Evolutionary conservation across 2,888 invertebrate genomes (phyloP), one percentile per base, ranked within the genome.

Genomic region (Plebejus anna): DNA sequence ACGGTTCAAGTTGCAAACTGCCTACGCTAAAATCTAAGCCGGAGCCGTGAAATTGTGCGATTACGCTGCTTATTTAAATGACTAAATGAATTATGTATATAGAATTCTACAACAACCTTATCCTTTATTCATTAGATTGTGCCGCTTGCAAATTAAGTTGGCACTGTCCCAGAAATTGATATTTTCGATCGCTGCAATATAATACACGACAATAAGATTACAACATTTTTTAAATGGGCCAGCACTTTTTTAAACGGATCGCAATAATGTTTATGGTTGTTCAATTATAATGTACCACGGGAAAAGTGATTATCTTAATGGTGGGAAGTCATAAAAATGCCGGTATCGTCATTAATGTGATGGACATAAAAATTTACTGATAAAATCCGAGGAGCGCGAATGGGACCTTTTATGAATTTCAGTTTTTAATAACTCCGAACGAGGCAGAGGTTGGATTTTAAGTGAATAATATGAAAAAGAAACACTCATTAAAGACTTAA

Each of bases 291-390:
- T 86, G 88, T 84, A 83, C 86, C 87, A 85, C 87, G 84, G 83
- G 83, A 83, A 83, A 88, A 88, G 90, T 89, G 88, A 92, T 92
- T 92, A 92, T 90, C 90, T 89, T 92, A 92, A 92, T 92, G 91
- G 91, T 87, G 84, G 84, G 85, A 88, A 85, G 88, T 87, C 88
- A 89, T 88, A 80, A 86, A 87, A 88, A 90, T 87, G 85, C 86
- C 84, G 87, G 85, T 88, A 84, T 87, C 87, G 85, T 87, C 89
- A 87, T 91, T 90, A 90, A 86, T 86, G 84, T 87, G 87, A 90
- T 90, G 89, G 88, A 84, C 82, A 85, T 82, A 82, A 86, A 88
- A 87, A 84, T 85, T 84, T 82, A 81, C 83, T 85, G 84, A 85
- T 85, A 84, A 82, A 85, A 85, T 79, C 80, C 78, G 77, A 81